Percentiles rank a stretch among this genome's conserved stretches.
Conservation (phyloP, 2,888 invertebrate genomes). For the Macaria notata region DNA sequence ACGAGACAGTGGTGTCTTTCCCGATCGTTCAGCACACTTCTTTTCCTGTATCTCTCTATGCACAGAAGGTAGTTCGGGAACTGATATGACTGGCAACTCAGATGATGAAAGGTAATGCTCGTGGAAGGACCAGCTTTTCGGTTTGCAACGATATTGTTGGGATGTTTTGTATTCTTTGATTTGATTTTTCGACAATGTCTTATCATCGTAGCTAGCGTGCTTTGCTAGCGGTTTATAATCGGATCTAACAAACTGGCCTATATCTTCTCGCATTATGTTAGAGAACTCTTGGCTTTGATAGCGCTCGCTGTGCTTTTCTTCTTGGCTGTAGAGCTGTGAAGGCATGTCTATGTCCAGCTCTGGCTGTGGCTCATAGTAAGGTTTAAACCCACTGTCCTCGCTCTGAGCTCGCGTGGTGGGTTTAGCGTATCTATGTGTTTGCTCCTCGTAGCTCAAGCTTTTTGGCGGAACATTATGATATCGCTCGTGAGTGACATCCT, state of each 20-base stretch:
- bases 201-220: slow-evolving; percentile 85
- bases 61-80: slow-evolving; percentile 77
- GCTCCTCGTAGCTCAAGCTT: slow-evolving; percentile 76
- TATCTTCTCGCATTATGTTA: slow-evolving; percentile 68
- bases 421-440: slow-evolving; percentile 69
- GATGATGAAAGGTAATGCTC: slow-evolving; percentile 83
- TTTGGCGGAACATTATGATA: slow-evolving; percentile 72
- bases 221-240: slow-evolving; percentile 83
- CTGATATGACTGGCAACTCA: slow-evolving; percentile 78
- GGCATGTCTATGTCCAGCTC: slow-evolving; percentile 82
- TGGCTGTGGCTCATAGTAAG: slow-evolving; percentile 71
- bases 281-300: slow-evolving; percentile 86
- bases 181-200: slow-evolving; percentile 84
- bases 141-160: slow-evolving; percentile 79
- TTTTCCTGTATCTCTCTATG: slow-evolving; percentile 74
- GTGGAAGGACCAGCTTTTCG: slow-evolving; percentile 85
- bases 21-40: slow-evolving; percentile 69
- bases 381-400: slow-evolving; percentile 79
- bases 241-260: slow-evolving; percentile 70
- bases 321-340: slow-evolving; percentile 82
- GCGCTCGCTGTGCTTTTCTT: slow-evolving; percentile 84
- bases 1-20: slow-evolving; percentile 83
- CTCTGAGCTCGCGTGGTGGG: slow-evolving; percentile 83
- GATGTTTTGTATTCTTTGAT: slow-evolving; percentile 84
- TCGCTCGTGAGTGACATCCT: slow-evolving; percentile 59